Evolutionary conservation across 2,113 vertebrate genomes (phyloP), one percentile per base, ranked within the genome.

Genomic region (Xiphophorus maculatus): DNA sequence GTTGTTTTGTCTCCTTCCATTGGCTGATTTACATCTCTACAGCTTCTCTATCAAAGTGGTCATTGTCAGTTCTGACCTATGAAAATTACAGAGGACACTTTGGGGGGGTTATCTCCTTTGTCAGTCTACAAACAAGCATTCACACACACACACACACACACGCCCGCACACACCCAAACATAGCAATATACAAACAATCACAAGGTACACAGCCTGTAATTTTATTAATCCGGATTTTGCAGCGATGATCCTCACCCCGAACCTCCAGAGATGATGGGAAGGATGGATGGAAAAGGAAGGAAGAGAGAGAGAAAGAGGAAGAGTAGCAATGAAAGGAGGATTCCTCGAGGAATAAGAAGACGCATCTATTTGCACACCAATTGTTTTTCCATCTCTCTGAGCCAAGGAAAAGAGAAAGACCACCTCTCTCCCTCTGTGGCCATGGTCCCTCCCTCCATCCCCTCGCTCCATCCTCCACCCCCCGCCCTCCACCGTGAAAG

Each of bases 1-100:
- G 88, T 90, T 92, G 90, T 93, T 93, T 93, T 93, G 93, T 94
- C 90, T 91, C 78, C 88, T 90, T 90, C 85, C 86, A 90, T 91
- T 92, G 85, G 91, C 88, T 93, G 93, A 94, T 94, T 95, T 95
- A 93, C 94, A 95, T 95, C 90, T 94, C 90, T 91, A 94, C 93
- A 95, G 94, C 81, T 89, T 85, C 81, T 90, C 89, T 92, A 92
- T 95, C 92, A 94, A 95, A 94, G 94, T 94, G 90, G 80, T 91
- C 91, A 94, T 95, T 94, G 93, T 94, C 88, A 91, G 87, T 81
- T 84, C 82, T 94, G 92, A 94, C 92, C 92, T 93, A 93, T 94
- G 93, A 93, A 94, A 93, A 93, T 93, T 92, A 90, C 89, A 92
- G 91, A 90, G 89, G 90, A 93, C 90, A 94, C 88, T 91, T 37